Evolutionary conservation across 2,113 vertebrate genomes (phyloP).

Genomic region (Saiga tatarica): DNA sequence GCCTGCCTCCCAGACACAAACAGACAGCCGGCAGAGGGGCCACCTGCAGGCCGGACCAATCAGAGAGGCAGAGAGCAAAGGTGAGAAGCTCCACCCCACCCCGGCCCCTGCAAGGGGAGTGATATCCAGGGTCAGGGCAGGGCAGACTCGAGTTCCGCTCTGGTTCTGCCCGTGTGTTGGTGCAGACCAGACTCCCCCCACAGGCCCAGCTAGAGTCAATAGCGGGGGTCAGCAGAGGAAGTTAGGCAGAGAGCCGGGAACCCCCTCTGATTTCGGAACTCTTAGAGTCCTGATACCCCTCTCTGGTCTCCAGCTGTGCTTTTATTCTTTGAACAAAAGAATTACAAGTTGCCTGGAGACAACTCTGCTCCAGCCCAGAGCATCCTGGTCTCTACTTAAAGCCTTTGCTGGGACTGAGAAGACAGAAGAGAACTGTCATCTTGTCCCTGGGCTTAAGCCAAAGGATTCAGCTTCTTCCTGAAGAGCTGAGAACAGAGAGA

Average conservation of each 20-base stretch:
- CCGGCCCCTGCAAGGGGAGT: not conserved
- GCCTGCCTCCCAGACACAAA: not conserved
- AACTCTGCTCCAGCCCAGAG: not conserved
- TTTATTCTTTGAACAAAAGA: not conserved
- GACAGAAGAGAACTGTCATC: not conserved
- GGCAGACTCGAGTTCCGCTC: not conserved
- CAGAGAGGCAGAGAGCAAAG: not conserved
- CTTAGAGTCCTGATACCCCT: not conserved
- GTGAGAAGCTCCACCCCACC: not conserved
- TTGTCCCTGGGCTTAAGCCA: not conserved
- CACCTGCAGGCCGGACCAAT: rapidly evolving
- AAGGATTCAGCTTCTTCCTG: not conserved
- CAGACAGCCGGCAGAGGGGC: not conserved
- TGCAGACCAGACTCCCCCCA: not conserved
- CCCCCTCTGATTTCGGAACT: not conserved
- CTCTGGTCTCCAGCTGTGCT: not conserved
- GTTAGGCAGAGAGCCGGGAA: not conserved
- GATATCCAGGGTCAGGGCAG: not conserved
- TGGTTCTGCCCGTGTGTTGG: rapidly evolving
- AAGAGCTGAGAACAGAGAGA: no score
- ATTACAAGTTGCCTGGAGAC: not conserved
- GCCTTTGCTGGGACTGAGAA: no score
- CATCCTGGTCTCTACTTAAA: not conserved
- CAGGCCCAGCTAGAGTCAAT: not conserved
- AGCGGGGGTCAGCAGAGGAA: not conserved